Percentiles rank a stretch among this genome's conserved stretches.
Evolutionary conservation across 1,140 invertebrate genomes (phyloP).

Genomic region (Catajapyx aquilonaris): DNA sequence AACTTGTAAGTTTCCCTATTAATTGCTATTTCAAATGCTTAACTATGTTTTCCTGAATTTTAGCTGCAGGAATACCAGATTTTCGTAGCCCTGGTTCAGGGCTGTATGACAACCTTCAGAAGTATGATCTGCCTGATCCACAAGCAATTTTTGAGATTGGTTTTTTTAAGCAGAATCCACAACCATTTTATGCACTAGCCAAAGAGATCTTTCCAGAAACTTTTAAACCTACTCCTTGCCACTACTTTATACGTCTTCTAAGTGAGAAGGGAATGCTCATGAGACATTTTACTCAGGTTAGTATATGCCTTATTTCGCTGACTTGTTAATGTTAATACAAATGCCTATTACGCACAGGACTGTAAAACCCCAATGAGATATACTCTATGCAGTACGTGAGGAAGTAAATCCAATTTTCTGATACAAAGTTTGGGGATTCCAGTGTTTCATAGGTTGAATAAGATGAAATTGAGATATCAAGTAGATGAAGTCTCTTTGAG

Average conservation of each 20-base stretch:
- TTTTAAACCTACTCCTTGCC: slow-evolving; percentile 58
- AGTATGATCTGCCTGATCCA: slow-evolving; percentile 82
- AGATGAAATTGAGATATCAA: no score
- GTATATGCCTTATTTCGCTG: slow-evolving; percentile 1
- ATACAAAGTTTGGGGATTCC: no score
- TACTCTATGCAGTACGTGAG: no score
- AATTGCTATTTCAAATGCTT: slow-evolving; percentile 9
- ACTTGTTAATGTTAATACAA: no score
- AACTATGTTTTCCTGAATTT: no score
- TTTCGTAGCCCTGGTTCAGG: slow-evolving; percentile 78
- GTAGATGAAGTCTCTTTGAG: no score
- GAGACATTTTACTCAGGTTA: slow-evolving; percentile 51
- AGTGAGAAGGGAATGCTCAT: slow-evolving; percentile 57
- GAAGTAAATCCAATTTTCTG: no score
- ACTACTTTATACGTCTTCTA: slow-evolving; percentile 63
- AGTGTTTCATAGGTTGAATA: no score
- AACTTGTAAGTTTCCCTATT: slow-evolving; percentile 42
- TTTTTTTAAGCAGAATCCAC: slow-evolving; percentile 57
- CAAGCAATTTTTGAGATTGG: slow-evolving; percentile 86
- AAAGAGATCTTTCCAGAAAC: slow-evolving; percentile 65
- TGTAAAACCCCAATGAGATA: no score
- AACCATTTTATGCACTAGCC: slow-evolving; percentile 67
- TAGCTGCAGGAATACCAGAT: slow-evolving; percentile 86
- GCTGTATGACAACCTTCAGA: slow-evolving; percentile 75
- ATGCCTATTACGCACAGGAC: no score